phyloP scores from a whole-genome alignment of 2,797 vertebrate species.

The Coreius guichenoti region DNA sequence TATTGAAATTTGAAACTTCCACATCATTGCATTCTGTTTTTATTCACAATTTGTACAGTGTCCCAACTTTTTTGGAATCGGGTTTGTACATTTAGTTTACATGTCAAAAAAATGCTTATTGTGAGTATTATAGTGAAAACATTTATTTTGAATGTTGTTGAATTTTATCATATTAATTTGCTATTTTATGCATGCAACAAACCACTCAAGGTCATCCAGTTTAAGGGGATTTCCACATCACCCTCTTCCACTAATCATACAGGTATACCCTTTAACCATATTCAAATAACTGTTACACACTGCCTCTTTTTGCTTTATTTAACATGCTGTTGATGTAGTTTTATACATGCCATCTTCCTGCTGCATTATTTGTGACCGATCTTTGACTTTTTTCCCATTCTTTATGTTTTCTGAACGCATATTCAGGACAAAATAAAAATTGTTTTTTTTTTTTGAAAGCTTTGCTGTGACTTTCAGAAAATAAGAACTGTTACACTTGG shows the following conservation, averaged over 20 bases:
- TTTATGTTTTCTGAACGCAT: constrained; percentile 14
- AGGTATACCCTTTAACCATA: background rate
- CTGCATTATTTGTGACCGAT: background rate
- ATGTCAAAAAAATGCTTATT: background rate
- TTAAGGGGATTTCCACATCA: background rate
- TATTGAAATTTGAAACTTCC: too few species aligned
- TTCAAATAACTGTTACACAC: background rate
- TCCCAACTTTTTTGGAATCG: too few species aligned
- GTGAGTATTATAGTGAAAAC: background rate
- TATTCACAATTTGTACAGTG: too few species aligned
- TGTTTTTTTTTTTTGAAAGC: constrained; percentile 35
- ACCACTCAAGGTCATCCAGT: background rate
- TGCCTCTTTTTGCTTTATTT: constrained; percentile 1
- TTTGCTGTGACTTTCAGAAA: constrained; percentile 7
- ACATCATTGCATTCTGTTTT: too few species aligned
- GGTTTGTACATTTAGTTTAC: too few species aligned
- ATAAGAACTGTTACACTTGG: constrained; percentile 31
- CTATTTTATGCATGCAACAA: background rate
- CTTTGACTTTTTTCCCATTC: background rate
- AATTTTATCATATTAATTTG: background rate
- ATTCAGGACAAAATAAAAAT: constrained; percentile 2
- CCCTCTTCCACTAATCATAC: background rate
- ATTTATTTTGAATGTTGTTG: background rate
- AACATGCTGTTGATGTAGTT: background rate
- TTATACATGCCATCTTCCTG: background rate